These are phyloP conservation scores for Lasiommata megera DNA, from an alignment of 2,888 invertebrate species.

Conservation along the genomic window DNA sequence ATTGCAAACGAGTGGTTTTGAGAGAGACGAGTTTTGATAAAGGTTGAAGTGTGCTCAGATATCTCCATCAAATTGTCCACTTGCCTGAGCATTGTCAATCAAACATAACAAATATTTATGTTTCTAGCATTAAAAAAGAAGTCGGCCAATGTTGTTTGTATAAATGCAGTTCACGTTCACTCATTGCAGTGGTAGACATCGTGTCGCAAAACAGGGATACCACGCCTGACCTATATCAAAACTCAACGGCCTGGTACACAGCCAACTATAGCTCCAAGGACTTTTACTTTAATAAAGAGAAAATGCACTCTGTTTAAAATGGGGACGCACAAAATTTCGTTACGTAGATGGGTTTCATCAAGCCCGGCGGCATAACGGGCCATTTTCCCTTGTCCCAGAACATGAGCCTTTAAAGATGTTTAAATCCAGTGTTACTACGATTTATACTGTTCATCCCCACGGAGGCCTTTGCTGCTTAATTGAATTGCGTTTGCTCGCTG, in stretches of 20 bases:
- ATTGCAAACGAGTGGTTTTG: too few species aligned
- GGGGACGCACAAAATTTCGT: constrained; percentile 22
- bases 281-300: constrained; percentile 34
- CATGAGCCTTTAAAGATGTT: constrained; percentile 16
- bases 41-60: too few species aligned
- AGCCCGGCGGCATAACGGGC: constrained; percentile 9
- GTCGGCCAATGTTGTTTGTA: too few species aligned
- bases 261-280: constrained; percentile 54
- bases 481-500: constrained; percentile 10
- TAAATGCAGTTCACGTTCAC: constrained; percentile 14
- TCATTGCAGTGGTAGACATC: constrained; percentile 34
- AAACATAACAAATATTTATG: too few species aligned
- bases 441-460: constrained; percentile 19
- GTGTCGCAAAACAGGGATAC: constrained; percentile 55
- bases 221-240: constrained; percentile 73
- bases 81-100: too few species aligned
- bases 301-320: constrained; percentile 28
- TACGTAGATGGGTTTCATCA: constrained; percentile 16
- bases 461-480: constrained; percentile 22
- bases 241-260: constrained; percentile 55
- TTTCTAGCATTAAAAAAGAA: too few species aligned
- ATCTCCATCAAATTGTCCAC: too few species aligned
- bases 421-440: constrained; percentile 23
- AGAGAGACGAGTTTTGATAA: too few species aligned
- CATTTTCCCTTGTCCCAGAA: constrained; percentile 22